Percentiles rank a stretch among this genome's conserved stretches.
phyloP scores from a whole-genome alignment of 2,113 vertebrate genomes.

The Ivindomyrus marchei region DNA sequence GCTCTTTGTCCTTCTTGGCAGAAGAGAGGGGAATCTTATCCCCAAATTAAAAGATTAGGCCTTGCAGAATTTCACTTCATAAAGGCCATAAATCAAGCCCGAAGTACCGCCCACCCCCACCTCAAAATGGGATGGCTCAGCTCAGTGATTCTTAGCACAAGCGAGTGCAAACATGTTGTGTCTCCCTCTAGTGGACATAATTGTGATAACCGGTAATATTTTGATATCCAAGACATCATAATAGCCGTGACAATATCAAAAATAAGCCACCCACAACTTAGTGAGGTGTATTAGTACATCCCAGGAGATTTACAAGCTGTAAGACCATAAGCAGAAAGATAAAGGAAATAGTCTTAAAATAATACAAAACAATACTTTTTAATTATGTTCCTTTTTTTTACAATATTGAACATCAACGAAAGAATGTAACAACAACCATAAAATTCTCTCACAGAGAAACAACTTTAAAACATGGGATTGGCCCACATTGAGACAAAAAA shows the following conservation, averaged over 20 bases:
- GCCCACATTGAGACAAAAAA: conserved; percentile 47
- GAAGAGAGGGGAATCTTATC: background rate
- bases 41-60: background rate
- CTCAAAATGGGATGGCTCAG: background rate
- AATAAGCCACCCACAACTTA: background rate
- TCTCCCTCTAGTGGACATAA: conserved; percentile 15
- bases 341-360: conserved; percentile 31
- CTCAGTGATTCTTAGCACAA: background rate
- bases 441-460: conserved; percentile 65
- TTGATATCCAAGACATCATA: background rate
- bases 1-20: background rate
- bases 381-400: conserved; percentile 45
- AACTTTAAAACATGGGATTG: conserved; percentile 41
- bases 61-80: background rate
- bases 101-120: background rate
- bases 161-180: background rate
- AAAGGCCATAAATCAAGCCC: background rate
- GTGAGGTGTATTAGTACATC: background rate
- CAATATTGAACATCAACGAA: conserved; percentile 44
- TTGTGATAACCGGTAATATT: background rate
- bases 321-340: background rate
- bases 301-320: background rate
- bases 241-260: background rate
- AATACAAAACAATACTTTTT: conserved; percentile 39
- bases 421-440: conserved; percentile 32